phyloP scores from a whole-genome alignment of 2,113 vertebrate genomes.

The Mandrillus leucophaeus region DNA sequence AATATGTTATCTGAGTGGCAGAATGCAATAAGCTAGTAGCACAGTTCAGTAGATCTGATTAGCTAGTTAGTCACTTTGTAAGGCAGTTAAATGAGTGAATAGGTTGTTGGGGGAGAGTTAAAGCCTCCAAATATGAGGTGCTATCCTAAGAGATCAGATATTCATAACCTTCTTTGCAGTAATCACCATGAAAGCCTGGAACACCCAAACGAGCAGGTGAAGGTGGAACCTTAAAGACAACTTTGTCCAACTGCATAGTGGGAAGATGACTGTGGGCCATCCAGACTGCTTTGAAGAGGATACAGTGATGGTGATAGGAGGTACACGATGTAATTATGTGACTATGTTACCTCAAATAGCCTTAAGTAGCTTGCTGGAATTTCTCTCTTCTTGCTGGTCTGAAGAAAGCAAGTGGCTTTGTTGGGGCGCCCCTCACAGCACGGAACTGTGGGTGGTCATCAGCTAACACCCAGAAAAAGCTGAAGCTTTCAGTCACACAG shows the following conservation, averaged over 20 bases:
- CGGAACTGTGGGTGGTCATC: neutral
- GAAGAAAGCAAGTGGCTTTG: neutral
- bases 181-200: neutral
- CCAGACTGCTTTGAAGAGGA: neutral
- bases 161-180: neutral
- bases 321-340: neutral
- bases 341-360: neutral
- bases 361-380: neutral
- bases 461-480: neutral
- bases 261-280: neutral
- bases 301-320: no score
- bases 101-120: neutral
- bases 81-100: neutral
- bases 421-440: neutral
- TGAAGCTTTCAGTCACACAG: neutral
- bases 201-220: neutral
- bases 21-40: conserved; percentile 13
- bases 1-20: neutral
- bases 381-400: neutral
- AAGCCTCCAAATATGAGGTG: neutral
- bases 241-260: neutral
- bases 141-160: neutral
- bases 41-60: neutral
- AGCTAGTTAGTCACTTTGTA: neutral
- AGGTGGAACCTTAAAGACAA: neutral